Base-by-base conservation (phyloP, 2,888 invertebrate species). In the Thereva nobilitata region DNA sequence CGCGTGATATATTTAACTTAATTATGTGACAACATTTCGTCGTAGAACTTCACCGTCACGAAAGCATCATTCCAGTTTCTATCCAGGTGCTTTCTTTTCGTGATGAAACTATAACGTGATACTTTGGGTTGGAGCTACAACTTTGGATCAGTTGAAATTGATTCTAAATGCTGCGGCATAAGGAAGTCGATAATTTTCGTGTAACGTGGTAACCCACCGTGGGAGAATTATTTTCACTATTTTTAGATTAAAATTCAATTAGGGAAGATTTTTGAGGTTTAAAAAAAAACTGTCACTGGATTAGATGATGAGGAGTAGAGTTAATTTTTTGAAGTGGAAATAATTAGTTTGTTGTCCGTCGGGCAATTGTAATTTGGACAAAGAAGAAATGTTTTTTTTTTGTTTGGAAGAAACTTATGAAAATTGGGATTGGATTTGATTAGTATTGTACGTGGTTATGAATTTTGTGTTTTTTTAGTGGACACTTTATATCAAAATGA, bases 81-180 rank as follows among this genome's bases (percentile, higher is more conserved):
- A 23, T 23, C 23, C 23, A 23, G 23, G 50, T 64, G 64, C 53
- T 64, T 64, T 64, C 64, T 64, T 64, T 64, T 64, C 64, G 64
- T 64, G 64, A 64, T 64, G 64, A 52, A 64, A 64, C 53, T 64
- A 64, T 64, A 64, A 64, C 64, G 53, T 64, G 64, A 64, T 59
- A 37, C 49, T 23, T 23, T 23, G 23, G 23, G 23, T 2, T 23
- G 23, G 23, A 23, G 23, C 23, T 23, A 23, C 47, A 59, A 59
- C 59, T 47, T 59, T 10, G 38, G 38, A 49, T 45, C 59, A 59
- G 49, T 59, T 59, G 59, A 59, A 59, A 59, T 59, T 47, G 59
- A 59, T 59, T 59, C 59, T 47, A 47, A 59, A 47, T 49, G 59
- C 23, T 23, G 49, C 37, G 45, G 49, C 59, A n/a, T 8, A 40